These are phyloP conservation scores for Synergus umbraculus DNA, from an alignment of 2,888 invertebrate genomes.

Conservation along the genomic window DNA sequence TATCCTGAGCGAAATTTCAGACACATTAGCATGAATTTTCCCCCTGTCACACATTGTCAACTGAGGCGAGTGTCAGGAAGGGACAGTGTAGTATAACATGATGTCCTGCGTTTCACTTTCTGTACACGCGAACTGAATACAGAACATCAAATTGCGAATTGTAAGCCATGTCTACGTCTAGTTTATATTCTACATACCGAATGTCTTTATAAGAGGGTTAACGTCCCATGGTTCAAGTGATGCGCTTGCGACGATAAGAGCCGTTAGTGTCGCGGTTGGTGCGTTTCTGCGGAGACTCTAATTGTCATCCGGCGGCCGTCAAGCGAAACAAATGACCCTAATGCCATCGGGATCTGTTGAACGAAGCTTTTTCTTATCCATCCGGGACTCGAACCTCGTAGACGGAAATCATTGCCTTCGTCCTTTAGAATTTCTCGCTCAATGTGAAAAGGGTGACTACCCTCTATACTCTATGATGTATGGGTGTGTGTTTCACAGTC, in stretches of 20 bases:
- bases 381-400: slow-evolving; percentile 44
- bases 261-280: slow-evolving; percentile 38
- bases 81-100: slow-evolving; percentile 18
- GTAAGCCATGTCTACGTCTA: neutral
- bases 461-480: neutral
- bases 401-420: slow-evolving; percentile 47
- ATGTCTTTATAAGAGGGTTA: slow-evolving; percentile 36
- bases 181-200: neutral
- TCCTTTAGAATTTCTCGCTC: slow-evolving; percentile 46
- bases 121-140: slow-evolving; percentile 26
- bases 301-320: slow-evolving; percentile 43
- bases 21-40: slow-evolving; percentile 40
- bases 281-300: slow-evolving; percentile 41
- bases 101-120: slow-evolving; percentile 15
- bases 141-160: slow-evolving; percentile 4
- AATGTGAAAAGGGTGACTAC: neutral
- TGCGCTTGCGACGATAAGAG: slow-evolving; percentile 27
- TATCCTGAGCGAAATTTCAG: slow-evolving; percentile 23
- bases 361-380: slow-evolving; percentile 46
- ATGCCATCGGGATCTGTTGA: slow-evolving; percentile 45
- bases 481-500: neutral
- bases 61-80: slow-evolving; percentile 31
- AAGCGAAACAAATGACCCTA: slow-evolving; percentile 48
- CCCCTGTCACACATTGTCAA: slow-evolving; percentile 24
- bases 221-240: slow-evolving; percentile 24